Percentiles rank a stretch among this genome's conserved stretches.
Evolutionary conservation across 2,888 invertebrate genomes (phyloP).

Genomic region (Perithous albicinctus): DNA sequence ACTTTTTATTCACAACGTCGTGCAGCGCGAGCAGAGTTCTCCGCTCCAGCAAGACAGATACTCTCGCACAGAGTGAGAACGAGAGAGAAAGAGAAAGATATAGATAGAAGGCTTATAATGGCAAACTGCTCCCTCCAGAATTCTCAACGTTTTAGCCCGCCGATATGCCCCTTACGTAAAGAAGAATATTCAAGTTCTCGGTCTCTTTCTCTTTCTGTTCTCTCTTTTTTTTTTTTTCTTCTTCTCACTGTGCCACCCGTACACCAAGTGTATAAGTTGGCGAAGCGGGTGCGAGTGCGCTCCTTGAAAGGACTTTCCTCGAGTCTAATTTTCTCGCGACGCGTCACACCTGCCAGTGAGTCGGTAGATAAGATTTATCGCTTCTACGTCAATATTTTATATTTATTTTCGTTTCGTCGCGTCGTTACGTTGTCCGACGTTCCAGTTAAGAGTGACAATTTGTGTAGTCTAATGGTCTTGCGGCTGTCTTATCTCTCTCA

Average conservation of each 20-base stretch:
- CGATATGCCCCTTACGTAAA: constrained; percentile 37
- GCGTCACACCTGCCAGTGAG: constrained; percentile 33
- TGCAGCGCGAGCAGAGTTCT: constrained; percentile 6
- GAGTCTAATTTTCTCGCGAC: constrained; percentile 31
- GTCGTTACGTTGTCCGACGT: not conserved
- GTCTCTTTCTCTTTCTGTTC: not conserved
- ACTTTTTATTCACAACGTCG: constrained; percentile 64
- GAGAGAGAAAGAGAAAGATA: not conserved
- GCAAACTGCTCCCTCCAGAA: constrained; percentile 14
- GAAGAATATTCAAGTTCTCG: constrained; percentile 23
- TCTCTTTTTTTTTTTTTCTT: not conserved
- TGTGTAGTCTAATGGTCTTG: constrained; percentile 9
- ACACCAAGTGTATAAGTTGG: not conserved
- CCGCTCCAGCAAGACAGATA: not conserved
- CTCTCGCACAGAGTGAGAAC: not conserved
- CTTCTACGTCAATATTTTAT: constrained; percentile 7
- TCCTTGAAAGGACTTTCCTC: constrained; percentile 48
- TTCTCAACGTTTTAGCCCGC: not conserved
- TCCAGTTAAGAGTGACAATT: constrained; percentile 14
- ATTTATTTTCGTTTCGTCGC: not conserved
- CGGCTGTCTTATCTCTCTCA: not conserved
- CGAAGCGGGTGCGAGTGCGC: not conserved
- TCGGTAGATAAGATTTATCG: constrained; percentile 25
- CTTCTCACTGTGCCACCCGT: not conserved
- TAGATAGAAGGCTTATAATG: not conserved